Percentiles rank a stretch among this genome's conserved stretches.
These are phyloP conservation scores for Iguana delicatissima DNA, from an alignment of 2,797 vertebrate species.

Conservation along the genomic window DNA sequence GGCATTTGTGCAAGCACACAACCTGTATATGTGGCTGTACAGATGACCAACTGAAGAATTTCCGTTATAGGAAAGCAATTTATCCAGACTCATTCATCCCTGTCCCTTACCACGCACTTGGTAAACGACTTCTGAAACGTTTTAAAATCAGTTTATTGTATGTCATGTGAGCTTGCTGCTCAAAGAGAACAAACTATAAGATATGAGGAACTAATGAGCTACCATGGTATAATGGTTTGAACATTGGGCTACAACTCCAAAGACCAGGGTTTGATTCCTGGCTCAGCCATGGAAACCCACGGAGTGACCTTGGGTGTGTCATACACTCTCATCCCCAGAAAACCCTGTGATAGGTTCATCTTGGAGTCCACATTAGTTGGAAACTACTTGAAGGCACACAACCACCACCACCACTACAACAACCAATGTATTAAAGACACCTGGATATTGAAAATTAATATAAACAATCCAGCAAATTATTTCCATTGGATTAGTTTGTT, in stretches of 20 bases:
- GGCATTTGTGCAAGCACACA: not conserved
- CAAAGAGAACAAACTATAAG: too few species aligned
- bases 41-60: not conserved
- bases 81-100: not conserved
- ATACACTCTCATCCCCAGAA: too few species aligned
- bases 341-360: too few species aligned
- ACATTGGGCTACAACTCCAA: too few species aligned
- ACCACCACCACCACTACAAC: too few species aligned
- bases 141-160: not conserved
- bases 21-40: not conserved
- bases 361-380: too few species aligned
- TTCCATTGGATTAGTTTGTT: constrained; percentile 30
- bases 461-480: not conserved
- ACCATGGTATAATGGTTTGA: too few species aligned
- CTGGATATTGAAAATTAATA: constrained; percentile 14
- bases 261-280: too few species aligned
- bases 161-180: not conserved
- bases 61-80: not conserved
- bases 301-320: too few species aligned
- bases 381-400: too few species aligned
- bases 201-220: not conserved
- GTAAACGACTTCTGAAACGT: constrained; percentile 1
- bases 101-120: not conserved
- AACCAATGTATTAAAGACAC: not conserved
- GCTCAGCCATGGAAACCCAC: too few species aligned